Evolutionary conservation across 2,888 invertebrate genomes (phyloP), one percentile per base, ranked within the genome.

Genomic region (Horisme vitalbata): DNA sequence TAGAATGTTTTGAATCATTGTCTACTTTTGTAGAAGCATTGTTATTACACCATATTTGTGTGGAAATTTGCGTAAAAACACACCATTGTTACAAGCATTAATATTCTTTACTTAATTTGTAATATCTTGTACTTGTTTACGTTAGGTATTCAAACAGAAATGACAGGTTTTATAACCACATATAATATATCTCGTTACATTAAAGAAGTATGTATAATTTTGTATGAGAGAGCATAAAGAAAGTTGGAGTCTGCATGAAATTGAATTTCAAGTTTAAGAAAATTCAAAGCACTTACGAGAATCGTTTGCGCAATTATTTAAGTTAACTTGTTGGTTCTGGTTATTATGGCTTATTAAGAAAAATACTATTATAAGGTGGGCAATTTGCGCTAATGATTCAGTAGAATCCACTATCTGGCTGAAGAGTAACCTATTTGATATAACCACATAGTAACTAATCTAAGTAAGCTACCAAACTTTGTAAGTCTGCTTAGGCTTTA

Each of bases 241-340:
- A 62, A 64, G 64, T 57, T 41, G 46, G 52, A 18, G 32, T 10
- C 18, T 10, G 33, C 44, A 39, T 51, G 43, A 47, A 49, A 57
- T 57, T 53, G 45, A 55, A 61, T 61, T 58, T 55, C 51, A 51
- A 53, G 50, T 52, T 45, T 50, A 50, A 47, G 59, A 55, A 48
- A 57, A 58, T 57, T 55, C 44, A 56, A 51, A 47, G 47, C 45
- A 51, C 34, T 52, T 24, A 41, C 21, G 14, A 45, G 24, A 27
- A 10, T 32, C 35, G 26, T 45, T 52, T 48, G 43, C 33, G 48
- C 54, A 55, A 58, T 39, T 34, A 18, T 35, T 35, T n/a, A n/a
- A n/a, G n/a, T 15, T 9, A 12, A 26, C 11, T 46, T 9, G 12
- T 30, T 28, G 9, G 10, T 34, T 23, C 21, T 20, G 24, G 13